These are phyloP conservation scores for Anguilla japonica DNA, from an alignment of 2,113 vertebrate genomes.

Conservation along the genomic window DNA sequence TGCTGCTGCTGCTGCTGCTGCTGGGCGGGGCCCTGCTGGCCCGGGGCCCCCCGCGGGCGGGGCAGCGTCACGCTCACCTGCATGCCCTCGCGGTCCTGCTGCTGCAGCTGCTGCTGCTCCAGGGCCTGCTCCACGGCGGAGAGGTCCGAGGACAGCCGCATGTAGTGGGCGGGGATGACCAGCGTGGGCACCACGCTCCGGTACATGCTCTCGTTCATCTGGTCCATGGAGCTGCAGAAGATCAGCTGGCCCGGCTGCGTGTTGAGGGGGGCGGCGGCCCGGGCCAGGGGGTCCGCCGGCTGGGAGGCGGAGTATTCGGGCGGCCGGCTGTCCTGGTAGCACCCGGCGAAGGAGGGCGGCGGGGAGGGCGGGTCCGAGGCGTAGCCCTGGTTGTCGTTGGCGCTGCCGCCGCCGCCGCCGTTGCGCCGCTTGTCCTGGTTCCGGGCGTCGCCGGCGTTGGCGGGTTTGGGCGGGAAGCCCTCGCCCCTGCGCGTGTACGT, in stretches of 20 bases:
- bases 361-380: slow-evolving; percentile 67
- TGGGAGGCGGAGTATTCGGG: slow-evolving; percentile 72
- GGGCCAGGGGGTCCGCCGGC: slow-evolving; percentile 67
- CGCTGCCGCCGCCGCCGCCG: slow-evolving; percentile 48
- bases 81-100: slow-evolving; percentile 58
- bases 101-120: slow-evolving; percentile 52
- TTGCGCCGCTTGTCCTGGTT: slow-evolving; percentile 54
- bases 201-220: slow-evolving; percentile 80
- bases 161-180: slow-evolving; percentile 81
- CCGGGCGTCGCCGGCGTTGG: slow-evolving; percentile 64
- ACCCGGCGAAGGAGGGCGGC: slow-evolving; percentile 61
- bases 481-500: slow-evolving; percentile 58
- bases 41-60: slow-evolving; percentile 41
- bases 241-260: slow-evolving; percentile 76
- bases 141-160: slow-evolving; percentile 72
- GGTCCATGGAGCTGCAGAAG: slow-evolving; percentile 79
- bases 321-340: slow-evolving; percentile 67
- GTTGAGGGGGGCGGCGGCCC: slow-evolving; percentile 66
- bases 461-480: slow-evolving; percentile 61
- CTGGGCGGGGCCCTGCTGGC: slow-evolving; percentile 41
- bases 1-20: slow-evolving; percentile 52
- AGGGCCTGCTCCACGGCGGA: slow-evolving; percentile 52
- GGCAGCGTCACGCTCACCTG: slow-evolving; percentile 54
- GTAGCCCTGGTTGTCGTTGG: slow-evolving; percentile 61
- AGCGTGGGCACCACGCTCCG: slow-evolving; percentile 79